Evolutionary conservation across 1,140 invertebrate species (phyloP), one percentile per base, ranked within the genome.

Genomic region (Antheraea pernyi): DNA sequence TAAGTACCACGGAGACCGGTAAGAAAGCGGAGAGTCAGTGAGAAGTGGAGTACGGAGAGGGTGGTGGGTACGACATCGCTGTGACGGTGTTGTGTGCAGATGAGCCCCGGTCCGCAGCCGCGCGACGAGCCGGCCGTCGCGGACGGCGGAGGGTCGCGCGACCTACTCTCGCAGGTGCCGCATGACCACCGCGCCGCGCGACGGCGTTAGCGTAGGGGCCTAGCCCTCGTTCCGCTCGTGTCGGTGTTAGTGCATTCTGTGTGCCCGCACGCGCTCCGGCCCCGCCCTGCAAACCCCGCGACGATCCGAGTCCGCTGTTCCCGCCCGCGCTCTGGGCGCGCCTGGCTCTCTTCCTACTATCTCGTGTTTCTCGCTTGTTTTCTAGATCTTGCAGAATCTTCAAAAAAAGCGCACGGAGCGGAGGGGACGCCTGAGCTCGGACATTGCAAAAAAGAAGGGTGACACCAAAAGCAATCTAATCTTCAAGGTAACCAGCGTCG

Each of bases 341-440:
- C 87, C 88, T 90, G 86, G 85, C 89, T 91, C 89, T 94, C 93
- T 94, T 93, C 94, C 93, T 94, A 94, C 93, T 94, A 94, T 93
- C 93, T 94, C 93, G 93, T 94, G 93, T 94, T 94, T 94, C 95
- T 96, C 95, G 95, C 95, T 96, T 95, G 94, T 94, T 96, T 96
- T 96, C 96, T 97, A 98, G 97, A 97, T 97, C 96, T 97, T 98
- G 96, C 97, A 97, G 97, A 97, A 97, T 95, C 96, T 97, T 94
- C 96, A 97, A 97, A 97, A 97, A 97, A 97, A 97, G 95, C 96
- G 96, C 96, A 97, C 97, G 94, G 97, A 97, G 95, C 95, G 97
- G 94, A 96, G 96, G 95, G 96, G 96, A 94, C 96, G 97, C 94
- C 96, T 97, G 95, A 96, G 95, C 95, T 96, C 96, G 93, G 96